phyloP scores from a whole-genome alignment of 2,113 vertebrate genomes.

The Heterotilapia buettikoferi region DNA sequence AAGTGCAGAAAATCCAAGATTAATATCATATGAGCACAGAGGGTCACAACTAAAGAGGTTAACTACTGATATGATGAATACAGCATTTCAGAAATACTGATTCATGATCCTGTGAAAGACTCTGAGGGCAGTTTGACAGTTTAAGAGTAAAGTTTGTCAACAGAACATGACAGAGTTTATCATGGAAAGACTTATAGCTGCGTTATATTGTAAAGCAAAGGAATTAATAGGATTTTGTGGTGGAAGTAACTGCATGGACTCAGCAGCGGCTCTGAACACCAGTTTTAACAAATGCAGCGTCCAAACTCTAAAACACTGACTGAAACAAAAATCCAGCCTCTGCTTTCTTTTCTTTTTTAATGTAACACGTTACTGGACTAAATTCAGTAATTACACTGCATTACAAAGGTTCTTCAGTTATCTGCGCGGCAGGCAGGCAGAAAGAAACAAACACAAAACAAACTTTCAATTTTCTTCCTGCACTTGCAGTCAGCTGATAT shows the following conservation, averaged over 20 bases:
- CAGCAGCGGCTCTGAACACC: not conserved
- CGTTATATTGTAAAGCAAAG: not conserved
- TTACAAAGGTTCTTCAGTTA: not conserved
- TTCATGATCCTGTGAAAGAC: not conserved
- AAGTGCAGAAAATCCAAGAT: not conserved
- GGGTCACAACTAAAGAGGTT: not conserved
- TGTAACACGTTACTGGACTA: not conserved
- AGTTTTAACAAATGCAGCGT: not conserved
- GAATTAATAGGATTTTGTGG: not conserved
- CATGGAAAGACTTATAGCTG: not conserved
- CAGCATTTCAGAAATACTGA: not conserved
- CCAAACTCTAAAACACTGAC: rapidly evolving
- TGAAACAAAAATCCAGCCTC: not conserved
- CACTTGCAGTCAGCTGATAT: not conserved
- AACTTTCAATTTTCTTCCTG: not conserved
- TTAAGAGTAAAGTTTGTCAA: not conserved
- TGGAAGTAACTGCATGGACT: not conserved
- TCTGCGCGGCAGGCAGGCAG: rapidly evolving
- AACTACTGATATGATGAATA: not conserved
- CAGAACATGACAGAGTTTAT: not conserved
- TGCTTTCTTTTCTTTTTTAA: not conserved
- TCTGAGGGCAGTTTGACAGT: not conserved
- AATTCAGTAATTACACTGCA: not conserved
- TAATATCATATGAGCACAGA: not conserved
- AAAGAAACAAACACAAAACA: not conserved